Evolutionary conservation across 2,888 invertebrate genomes (phyloP).

Genomic region (Neocrepidodera transversa): DNA sequence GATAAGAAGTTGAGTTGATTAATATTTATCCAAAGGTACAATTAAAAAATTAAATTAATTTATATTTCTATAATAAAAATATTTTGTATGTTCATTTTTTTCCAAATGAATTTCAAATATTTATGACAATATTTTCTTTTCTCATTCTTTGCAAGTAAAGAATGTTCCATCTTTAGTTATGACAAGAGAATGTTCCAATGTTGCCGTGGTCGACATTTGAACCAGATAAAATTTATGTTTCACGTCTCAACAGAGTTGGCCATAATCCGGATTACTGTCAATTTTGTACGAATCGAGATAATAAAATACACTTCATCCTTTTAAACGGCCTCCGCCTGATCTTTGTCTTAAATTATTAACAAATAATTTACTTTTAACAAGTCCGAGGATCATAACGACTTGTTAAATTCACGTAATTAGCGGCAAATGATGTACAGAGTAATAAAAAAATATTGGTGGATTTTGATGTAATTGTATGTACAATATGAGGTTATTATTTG

Average conservation of each 20-base stretch:
- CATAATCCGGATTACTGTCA: conserved; percentile 40
- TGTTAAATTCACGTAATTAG: conserved; percentile 31
- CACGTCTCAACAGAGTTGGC: conserved; percentile 24
- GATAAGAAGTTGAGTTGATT: no score
- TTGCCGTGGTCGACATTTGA: conserved; percentile 3
- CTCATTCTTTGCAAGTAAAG: no score
- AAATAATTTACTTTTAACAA: conserved; percentile 37
- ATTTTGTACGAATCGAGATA: conserved; percentile 28
- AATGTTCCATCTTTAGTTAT: not conserved
- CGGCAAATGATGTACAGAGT: conserved; percentile 16
- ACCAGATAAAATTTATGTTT: conserved; percentile 17
- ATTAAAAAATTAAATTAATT: no score
- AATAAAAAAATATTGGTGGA: not conserved
- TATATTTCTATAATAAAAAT: no score
- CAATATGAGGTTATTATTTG: not conserved
- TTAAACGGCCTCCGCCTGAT: conserved; percentile 33
- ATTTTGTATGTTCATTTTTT: no score
- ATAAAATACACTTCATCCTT: conserved; percentile 30
- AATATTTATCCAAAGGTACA: no score
- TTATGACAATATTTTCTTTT: no score
- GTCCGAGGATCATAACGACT: conserved; percentile 22
- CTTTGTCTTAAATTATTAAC: conserved; percentile 36
- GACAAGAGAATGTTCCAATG: not conserved
- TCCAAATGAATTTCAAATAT: no score
- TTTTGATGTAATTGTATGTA: not conserved